A percentile compares a stretch with the other conserved stretches of the same genome.
These are phyloP conservation scores for Sipha flava DNA, from an alignment of 1,140 invertebrate species.

Conservation along the genomic window DNA sequence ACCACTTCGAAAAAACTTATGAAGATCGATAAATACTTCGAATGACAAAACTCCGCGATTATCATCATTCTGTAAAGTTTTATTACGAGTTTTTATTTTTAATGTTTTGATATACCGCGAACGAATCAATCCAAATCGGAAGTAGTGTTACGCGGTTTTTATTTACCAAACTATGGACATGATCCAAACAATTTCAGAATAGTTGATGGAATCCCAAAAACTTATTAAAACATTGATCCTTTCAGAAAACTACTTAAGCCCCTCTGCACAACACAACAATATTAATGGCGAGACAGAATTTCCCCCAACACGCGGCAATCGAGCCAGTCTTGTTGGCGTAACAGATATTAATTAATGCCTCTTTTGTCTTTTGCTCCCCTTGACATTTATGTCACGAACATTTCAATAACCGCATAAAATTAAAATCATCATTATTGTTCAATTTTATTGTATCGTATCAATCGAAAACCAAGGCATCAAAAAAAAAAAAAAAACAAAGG, in stretches of 20 bases:
- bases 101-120: neutral
- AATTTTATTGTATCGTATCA: neutral
- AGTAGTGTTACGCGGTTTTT: neutral
- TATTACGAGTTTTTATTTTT: neutral
- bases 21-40: too few relatives aligned
- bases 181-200: neutral
- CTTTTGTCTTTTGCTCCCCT: neutral
- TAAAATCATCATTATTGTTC: neutral
- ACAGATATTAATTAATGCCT: constrained; percentile 27
- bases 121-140: neutral
- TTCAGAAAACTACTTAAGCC: constrained; percentile 24
- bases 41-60: too few relatives aligned
- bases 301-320: neutral
- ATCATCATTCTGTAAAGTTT: neutral
- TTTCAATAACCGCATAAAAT: neutral
- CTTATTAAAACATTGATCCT: constrained; percentile 23
- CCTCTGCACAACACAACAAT: neutral
- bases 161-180: neutral
- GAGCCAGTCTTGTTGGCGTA: neutral
- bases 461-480: neutral
- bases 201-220: neutral
- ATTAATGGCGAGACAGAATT: constrained; percentile 1
- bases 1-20: too few relatives aligned
- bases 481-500: neutral
- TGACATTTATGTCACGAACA: neutral